phyloP scores from a whole-genome alignment of 2,888 invertebrate species.

The Polylopha cassiicola region DNA sequence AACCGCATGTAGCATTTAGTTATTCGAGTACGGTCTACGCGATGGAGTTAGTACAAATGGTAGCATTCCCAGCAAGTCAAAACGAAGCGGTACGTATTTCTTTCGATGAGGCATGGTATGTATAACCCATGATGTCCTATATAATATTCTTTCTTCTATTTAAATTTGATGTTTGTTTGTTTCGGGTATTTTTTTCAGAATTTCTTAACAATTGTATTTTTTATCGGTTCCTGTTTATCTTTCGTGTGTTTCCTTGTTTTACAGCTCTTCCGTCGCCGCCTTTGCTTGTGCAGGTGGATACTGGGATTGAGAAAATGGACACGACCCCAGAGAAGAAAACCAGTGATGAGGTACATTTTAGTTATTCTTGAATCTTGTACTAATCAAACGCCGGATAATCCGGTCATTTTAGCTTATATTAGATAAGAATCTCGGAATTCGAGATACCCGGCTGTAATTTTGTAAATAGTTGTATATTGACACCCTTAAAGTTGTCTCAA shows the following conservation, averaged over 20 bases:
- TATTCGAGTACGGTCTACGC: constrained; percentile 33
- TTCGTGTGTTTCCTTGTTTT: constrained; percentile 39
- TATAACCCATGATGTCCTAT: constrained; percentile 1
- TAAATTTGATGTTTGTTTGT: constrained; percentile 21
- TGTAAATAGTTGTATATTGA: too few species aligned
- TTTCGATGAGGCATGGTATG: constrained; percentile 2
- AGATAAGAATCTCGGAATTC: too few species aligned
- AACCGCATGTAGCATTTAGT: constrained; percentile 14
- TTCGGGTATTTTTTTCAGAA: constrained; percentile 39
- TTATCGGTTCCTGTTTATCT: constrained; percentile 40
- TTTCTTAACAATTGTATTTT: constrained; percentile 20
- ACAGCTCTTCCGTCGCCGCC: constrained; percentile 40
- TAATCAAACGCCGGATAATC: too few species aligned
- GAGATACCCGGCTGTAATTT: too few species aligned
- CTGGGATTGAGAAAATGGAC: constrained; percentile 38
- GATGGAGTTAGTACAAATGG: constrained; percentile 26
- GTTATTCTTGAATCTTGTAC: too few species aligned
- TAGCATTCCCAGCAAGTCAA: neutral
- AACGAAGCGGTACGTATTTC: constrained; percentile 8
- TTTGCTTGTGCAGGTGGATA: constrained; percentile 28
- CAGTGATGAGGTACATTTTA: constrained; percentile 16
- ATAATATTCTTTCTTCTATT: constrained; percentile 15
- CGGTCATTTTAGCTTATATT: too few species aligned
- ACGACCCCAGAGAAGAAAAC: constrained; percentile 28
- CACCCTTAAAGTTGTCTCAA: too few species aligned